Percentiles rank a stretch among this genome's conserved stretches.
Evolutionary conservation across 2,797 vertebrate species (phyloP).

Genomic region (Enteromius radiatus): DNA sequence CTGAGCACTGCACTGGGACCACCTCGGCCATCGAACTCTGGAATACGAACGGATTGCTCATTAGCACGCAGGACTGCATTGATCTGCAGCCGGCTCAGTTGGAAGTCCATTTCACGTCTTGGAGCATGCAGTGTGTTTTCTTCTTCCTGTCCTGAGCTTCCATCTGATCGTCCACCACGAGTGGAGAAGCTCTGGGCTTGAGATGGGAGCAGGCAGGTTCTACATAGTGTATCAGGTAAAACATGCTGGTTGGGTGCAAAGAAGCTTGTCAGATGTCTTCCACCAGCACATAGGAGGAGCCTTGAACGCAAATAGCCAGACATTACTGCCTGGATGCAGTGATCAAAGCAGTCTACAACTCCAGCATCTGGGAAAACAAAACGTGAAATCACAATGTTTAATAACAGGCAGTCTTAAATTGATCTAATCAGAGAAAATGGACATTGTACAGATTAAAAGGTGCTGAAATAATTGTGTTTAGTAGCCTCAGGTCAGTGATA

Average conservation of each 20-base stretch:
- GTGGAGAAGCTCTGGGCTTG: constrained; percentile 40
- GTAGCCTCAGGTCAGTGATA: not conserved
- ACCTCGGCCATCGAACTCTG: constrained; percentile 76
- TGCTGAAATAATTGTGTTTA: not conserved
- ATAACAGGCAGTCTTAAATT: not conserved
- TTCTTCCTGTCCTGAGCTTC: constrained; percentile 58
- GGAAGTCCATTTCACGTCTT: constrained; percentile 82
- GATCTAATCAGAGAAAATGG: not conserved
- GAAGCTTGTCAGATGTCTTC: constrained; percentile 59
- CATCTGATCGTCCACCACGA: constrained; percentile 40
- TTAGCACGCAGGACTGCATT: constrained; percentile 83
- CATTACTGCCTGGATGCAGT: constrained; percentile 74
- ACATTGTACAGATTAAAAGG: not conserved
- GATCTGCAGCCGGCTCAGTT: constrained; percentile 83
- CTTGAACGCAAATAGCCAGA: constrained; percentile 80
- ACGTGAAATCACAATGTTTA: not conserved
- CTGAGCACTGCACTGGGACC: constrained; percentile 80
- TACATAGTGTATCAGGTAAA: constrained; percentile 51
- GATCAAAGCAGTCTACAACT: constrained; percentile 6
- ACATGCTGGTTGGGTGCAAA: constrained; percentile 63
- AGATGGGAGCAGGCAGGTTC: constrained; percentile 54
- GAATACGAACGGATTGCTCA: constrained; percentile 82
- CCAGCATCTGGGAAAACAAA: constrained; percentile 44
- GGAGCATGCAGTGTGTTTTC: constrained; percentile 76
- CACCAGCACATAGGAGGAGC: constrained; percentile 79